These are phyloP conservation scores for Luidia sarsii DNA, from an alignment of 53 echinoderm and acorn worm species.

Conservation along the genomic window DNA sequence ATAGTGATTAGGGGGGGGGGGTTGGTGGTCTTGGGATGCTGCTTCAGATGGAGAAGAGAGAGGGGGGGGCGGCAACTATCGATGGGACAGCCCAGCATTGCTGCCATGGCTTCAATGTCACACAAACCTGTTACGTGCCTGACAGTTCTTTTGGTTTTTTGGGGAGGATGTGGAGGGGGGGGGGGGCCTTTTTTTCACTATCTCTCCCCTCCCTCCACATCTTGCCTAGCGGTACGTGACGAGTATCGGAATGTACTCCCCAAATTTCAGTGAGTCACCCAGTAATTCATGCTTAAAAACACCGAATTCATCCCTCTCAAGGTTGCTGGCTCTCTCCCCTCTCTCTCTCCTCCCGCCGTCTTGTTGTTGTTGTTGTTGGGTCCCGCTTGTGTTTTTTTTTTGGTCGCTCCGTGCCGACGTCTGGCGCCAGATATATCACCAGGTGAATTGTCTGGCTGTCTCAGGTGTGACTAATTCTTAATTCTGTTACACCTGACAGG, in stretches of 20 bases:
- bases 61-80: too few relatives aligned
- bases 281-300: conserved; percentile 47
- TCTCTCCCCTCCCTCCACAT: neutral
- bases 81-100: too few relatives aligned
- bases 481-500: neutral
- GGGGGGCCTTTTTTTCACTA: too few relatives aligned
- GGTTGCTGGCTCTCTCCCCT: neutral
- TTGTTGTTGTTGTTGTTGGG: too few relatives aligned
- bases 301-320: conserved; percentile 42
- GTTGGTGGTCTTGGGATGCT: too few relatives aligned
- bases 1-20: too few relatives aligned
- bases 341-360: too few relatives aligned
- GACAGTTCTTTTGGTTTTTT: neutral
- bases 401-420: too few relatives aligned
- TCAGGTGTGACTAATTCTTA: conserved; percentile 39
- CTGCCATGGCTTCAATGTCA: neutral
- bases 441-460: conserved; percentile 4
- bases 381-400: too few relatives aligned
- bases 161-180: too few relatives aligned
- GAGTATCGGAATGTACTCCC: conserved; percentile 43
- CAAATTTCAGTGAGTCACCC: conserved; percentile 19
- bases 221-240: neutral
- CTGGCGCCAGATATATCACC: conserved; percentile 36
- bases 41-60: too few relatives aligned
- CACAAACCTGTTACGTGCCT: neutral